A percentile compares a stretch with the other conserved stretches of the same genome.
These are phyloP conservation scores for Cariama cristata DNA, from an alignment of 2,113 vertebrate genomes.

Conservation along the genomic window DNA sequence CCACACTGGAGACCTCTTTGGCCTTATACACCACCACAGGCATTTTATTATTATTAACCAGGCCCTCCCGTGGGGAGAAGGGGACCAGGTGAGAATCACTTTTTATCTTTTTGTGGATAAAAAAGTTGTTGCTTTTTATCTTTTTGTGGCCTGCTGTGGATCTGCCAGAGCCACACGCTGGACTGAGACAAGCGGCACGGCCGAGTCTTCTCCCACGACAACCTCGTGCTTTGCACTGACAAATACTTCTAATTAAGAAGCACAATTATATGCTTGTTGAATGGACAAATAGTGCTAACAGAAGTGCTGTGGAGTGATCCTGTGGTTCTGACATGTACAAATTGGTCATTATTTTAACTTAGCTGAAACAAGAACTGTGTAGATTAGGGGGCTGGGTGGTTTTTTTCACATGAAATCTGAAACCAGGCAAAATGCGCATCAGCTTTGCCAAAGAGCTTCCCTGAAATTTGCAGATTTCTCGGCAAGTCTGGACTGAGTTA, in stretches of 20 bases:
- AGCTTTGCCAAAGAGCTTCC: slow-evolving; percentile 9
- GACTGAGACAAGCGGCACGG: neutral
- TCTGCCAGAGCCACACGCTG: neutral
- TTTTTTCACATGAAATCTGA: neutral
- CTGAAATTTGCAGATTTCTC: neutral
- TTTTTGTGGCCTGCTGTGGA: neutral
- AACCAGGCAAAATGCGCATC: neutral
- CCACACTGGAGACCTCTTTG: neutral
- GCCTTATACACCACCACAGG: neutral
- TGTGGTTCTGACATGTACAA: neutral
- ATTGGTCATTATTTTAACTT: neutral
- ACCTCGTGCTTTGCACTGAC: neutral
- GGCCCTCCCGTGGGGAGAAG: neutral
- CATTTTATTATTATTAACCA: neutral
- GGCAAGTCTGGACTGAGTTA: slow-evolving; percentile 27
- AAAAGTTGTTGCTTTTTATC: neutral
- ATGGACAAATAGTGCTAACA: neutral
- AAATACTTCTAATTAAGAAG: neutral
- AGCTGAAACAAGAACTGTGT: neutral
- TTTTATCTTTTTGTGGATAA: neutral
- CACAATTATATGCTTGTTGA: neutral
- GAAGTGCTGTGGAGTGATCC: neutral
- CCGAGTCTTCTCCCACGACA: neutral
- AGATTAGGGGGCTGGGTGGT: neutral
- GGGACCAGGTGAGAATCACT: too few species aligned